Evolutionary conservation across 2,113 vertebrate genomes (phyloP).

Genomic region (Eidolon helvum): DNA sequence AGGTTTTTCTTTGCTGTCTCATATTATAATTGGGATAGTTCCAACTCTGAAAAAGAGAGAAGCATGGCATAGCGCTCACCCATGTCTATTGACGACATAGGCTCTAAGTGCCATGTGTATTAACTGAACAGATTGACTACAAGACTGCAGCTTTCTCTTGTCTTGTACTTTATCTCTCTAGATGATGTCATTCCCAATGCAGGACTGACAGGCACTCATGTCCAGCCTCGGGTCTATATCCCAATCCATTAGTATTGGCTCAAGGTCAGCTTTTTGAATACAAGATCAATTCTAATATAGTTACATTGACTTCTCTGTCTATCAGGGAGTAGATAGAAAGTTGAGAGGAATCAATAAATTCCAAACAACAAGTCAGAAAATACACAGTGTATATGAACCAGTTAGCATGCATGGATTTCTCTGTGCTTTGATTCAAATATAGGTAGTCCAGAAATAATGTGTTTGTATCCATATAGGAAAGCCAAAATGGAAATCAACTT

Average conservation of each 20-base stretch:
- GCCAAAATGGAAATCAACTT: constrained; percentile 40
- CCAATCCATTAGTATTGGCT: constrained; percentile 75
- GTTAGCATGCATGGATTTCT: constrained; percentile 64
- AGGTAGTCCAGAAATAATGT: constrained; percentile 41
- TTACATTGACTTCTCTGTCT: constrained; percentile 77
- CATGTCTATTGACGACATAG: background rate
- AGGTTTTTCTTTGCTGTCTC: constrained; percentile 11
- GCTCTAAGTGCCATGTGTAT: constrained; percentile 9
- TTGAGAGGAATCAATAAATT: constrained; percentile 73
- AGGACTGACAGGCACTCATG: constrained; percentile 61
- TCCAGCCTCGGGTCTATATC: constrained; percentile 55
- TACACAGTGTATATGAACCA: constrained; percentile 37
- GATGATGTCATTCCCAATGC: constrained; percentile 16
- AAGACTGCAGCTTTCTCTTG: constrained; percentile 6
- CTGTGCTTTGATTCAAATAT: constrained; percentile 48
- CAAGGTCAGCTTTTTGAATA: constrained; percentile 70
- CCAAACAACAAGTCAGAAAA: constrained; percentile 72
- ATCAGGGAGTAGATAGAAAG: constrained; percentile 75
- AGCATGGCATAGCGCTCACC: background rate
- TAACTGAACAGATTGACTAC: constrained; percentile 38
- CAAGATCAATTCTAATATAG: constrained; percentile 78
- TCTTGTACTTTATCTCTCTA: constrained; percentile 36
- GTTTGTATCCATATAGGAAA: background rate
- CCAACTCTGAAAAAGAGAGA: background rate
- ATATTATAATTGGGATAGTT: background rate